Percentiles rank a stretch among this genome's conserved stretches.
These are phyloP conservation scores for Sussaba pulchella DNA, from an alignment of 2,888 invertebrate genomes.

Conservation along the genomic window DNA sequence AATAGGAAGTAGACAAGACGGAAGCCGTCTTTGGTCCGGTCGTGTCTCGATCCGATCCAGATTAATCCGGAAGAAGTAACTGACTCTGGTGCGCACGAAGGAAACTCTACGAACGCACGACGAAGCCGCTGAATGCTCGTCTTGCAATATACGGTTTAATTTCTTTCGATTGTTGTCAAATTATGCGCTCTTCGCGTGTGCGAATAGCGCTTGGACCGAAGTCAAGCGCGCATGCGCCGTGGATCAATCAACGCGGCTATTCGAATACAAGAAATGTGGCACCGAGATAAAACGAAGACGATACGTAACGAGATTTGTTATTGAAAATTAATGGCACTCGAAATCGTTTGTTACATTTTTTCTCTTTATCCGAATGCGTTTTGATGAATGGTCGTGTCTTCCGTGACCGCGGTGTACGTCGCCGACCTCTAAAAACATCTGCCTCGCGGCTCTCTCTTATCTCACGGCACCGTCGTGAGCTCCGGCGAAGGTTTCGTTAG, in stretches of 20 bases:
- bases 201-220: neutral
- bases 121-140: neutral
- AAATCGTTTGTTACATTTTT: neutral
- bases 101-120: neutral
- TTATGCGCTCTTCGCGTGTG: neutral
- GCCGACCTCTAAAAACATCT: slow-evolving; percentile 27
- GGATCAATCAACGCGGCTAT: neutral
- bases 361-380: neutral
- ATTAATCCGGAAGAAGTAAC: neutral
- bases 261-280: neutral
- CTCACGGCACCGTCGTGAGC: slow-evolving; percentile 9
- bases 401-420: slow-evolving; percentile 15
- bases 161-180: slow-evolving; percentile 9
- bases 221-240: neutral
- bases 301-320: neutral
- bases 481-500: slow-evolving; percentile 39
- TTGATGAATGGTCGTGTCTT: neutral
- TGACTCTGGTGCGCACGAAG: neutral
- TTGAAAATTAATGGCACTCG: neutral
- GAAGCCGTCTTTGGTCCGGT: neutral
- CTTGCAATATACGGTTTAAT: neutral
- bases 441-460: slow-evolving; percentile 29
- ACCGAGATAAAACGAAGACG: no score
- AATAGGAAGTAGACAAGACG: neutral
- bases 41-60: neutral